These are phyloP conservation scores for Prionchulus punctatus DNA, from an alignment of 2,888 invertebrate species.

Conservation along the genomic window DNA sequence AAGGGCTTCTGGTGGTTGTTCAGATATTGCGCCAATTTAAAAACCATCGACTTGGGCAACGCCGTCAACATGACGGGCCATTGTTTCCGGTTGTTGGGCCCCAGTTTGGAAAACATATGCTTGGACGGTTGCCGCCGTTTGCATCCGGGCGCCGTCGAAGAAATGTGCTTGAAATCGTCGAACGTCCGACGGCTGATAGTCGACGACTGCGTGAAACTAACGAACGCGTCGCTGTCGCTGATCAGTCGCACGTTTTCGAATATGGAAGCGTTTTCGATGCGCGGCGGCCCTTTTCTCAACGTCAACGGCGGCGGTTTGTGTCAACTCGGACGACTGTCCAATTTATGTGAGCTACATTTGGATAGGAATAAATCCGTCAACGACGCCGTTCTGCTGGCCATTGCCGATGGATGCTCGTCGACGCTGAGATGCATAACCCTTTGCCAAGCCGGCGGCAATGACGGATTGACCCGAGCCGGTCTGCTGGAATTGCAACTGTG, in stretches of 20 bases:
- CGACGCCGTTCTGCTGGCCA: slow-evolving; percentile 5
- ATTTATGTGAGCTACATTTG: slow-evolving; percentile 1
- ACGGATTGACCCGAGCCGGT: background rate
- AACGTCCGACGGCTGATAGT: slow-evolving; percentile 20
- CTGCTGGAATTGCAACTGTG: background rate
- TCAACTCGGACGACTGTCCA: background rate
- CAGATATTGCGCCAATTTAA: slow-evolving; percentile 19
- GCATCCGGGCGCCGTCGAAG: slow-evolving; percentile 26
- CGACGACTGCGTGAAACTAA: slow-evolving; percentile 23
- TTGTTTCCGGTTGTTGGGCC: slow-evolving; percentile 26
- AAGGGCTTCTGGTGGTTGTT: slow-evolving; percentile 27
- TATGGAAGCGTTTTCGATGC: slow-evolving; percentile 2
- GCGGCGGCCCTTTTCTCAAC: background rate
- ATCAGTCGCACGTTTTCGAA: background rate
- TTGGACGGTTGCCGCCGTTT: slow-evolving; percentile 13
- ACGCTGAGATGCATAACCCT: background rate
- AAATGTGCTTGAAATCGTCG: slow-evolving; percentile 22
- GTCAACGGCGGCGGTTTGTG: background rate
- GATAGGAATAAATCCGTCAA: background rate
- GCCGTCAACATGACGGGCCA: slow-evolving; percentile 20
- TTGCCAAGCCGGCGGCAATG: background rate
- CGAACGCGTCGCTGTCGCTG: slow-evolving; percentile 20
- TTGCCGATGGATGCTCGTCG: background rate
- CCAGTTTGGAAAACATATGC: slow-evolving; percentile 16
- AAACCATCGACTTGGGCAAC: slow-evolving; percentile 24